Evolutionary conservation across 2,113 vertebrate species (phyloP).

Genomic region (Mixornis gularis): DNA sequence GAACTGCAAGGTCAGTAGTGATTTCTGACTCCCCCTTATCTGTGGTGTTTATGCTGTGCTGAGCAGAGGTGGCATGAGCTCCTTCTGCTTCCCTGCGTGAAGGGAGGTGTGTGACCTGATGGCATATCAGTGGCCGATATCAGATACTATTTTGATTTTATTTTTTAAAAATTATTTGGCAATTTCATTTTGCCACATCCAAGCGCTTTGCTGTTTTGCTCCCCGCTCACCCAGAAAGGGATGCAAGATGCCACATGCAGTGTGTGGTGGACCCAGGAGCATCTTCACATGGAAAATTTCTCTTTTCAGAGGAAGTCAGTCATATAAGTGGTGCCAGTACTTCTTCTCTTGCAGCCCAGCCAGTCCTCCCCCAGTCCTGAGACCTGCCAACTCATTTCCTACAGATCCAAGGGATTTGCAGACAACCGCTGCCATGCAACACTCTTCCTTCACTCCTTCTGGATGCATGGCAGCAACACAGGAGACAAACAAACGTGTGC

Average conservation of each 20-base stretch:
- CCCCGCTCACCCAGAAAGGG: fast-evolving
- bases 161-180: background rate
- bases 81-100: background rate
- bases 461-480: background rate
- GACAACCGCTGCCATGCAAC: background rate
- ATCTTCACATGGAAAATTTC: background rate
- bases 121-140: background rate
- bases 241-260: background rate
- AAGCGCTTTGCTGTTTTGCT: background rate
- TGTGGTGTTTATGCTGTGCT: fast-evolving
- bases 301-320: background rate
- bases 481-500: background rate
- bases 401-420: background rate
- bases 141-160: background rate
- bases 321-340: background rate
- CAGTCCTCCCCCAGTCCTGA: background rate
- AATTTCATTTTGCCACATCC: background rate
- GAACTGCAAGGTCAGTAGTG: background rate
- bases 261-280: background rate
- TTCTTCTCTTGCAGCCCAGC: background rate
- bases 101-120: background rate
- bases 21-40: background rate
- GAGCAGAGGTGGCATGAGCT: background rate
- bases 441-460: background rate
- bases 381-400: background rate